Percentiles rank a stretch among this genome's conserved stretches.
Evolutionary conservation across 1,140 invertebrate species (phyloP).

Genomic region (Halyomorpha halys): DNA sequence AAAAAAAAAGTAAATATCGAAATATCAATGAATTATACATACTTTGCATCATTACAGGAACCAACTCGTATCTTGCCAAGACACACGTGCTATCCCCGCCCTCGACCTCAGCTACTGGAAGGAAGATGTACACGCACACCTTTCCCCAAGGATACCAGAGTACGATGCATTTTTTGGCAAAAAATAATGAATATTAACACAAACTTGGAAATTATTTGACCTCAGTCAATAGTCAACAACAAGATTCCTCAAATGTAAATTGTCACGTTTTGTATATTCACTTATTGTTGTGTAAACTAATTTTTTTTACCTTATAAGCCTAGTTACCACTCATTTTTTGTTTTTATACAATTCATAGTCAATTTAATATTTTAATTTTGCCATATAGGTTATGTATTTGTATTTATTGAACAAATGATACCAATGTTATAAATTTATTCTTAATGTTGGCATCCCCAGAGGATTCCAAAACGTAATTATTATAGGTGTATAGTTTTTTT

Average conservation of each 20-base stretch:
- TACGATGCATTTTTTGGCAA: conserved; percentile 9
- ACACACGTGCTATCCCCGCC: conserved; percentile 42
- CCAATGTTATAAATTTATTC: too few relatives aligned
- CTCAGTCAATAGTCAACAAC: background rate
- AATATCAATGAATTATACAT: background rate
- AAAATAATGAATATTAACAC: background rate
- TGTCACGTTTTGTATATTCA: too few relatives aligned
- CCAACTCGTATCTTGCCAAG: conserved; percentile 48
- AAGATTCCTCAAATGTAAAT: too few relatives aligned
- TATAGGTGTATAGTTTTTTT: too few relatives aligned
- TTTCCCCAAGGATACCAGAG: background rate
- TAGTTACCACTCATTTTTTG: too few relatives aligned
- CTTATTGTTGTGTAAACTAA: too few relatives aligned
- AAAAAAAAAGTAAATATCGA: background rate
- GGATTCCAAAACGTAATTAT: too few relatives aligned
- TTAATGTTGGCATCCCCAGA: too few relatives aligned
- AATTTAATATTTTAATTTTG: conserved; percentile 1
- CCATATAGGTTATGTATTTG: conserved; percentile 6
- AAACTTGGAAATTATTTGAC: background rate
- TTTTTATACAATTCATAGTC: too few relatives aligned
- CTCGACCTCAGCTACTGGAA: conserved; percentile 44
- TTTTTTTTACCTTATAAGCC: too few relatives aligned
- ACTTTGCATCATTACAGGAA: conserved; percentile 45
- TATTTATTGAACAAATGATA: background rate
- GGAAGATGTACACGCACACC: conserved; percentile 24